Evolutionary conservation across 2,797 vertebrate genomes (phyloP), one percentile per base, ranked within the genome.

Genomic region (Serranus cabrilla): DNA sequence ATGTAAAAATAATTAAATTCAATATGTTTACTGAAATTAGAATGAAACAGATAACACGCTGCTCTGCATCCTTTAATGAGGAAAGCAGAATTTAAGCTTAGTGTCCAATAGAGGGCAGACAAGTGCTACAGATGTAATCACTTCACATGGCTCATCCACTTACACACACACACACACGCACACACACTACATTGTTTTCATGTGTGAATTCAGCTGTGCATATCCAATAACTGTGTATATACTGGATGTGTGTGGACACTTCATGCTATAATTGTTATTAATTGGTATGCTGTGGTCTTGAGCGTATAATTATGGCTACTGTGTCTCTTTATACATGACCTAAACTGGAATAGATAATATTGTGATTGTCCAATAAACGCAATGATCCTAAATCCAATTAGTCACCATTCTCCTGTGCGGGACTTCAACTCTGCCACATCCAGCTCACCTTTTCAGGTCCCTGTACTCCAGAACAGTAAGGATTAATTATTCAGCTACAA

Each of bases 401-500:
- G 73, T 76, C 62, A 42, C 46, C 20, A 65, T 80, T 82, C 61
- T 75, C 39, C 71, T 69, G 60, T 74, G 67, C n/a, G 55, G 43
- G 57, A 77, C 80, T 84, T 85, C 46, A 79, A 23, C 67, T 71
- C 68, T 67, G 70, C 76, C 71, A 78, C 71, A 68, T 80, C 61
- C 68, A 81, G 65, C 78, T 89, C 83, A 90, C 85, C 82, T 87
- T 81, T 83, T 27, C 76, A 76, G 71, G 56, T 81, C 73, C 52
- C 60, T 69, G 57, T 85, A 80, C 76, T 69, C 63, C 71, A 68
- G 43, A 88, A 90, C 79, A 80, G 74, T 69, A 60, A 88, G 84
- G 83, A 92, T 93, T 89, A 92, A 92, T 93, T 92, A 93, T 94
- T 92, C 92, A 91, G 84, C 81, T 80, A 89, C 89, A 93, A 92